A percentile compares a stretch with the other conserved stretches of the same genome.
Evolutionary conservation across 2,797 vertebrate species (phyloP).

Genomic region (Dermochelys coriacea): DNA sequence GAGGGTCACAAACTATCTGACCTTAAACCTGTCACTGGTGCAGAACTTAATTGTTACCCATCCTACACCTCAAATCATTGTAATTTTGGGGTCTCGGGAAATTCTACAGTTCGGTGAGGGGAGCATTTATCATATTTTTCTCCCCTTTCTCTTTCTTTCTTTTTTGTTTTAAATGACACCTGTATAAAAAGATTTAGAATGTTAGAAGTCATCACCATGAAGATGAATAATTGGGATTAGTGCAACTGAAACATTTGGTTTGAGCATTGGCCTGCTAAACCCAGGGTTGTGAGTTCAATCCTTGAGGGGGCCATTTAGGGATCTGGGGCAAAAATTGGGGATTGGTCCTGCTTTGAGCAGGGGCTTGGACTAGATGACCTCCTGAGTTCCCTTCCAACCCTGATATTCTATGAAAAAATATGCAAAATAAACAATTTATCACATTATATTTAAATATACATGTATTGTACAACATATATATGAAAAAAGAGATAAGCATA

Average conservation of each 20-base stretch:
- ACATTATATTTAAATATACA: neutral
- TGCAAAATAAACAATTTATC: slow-evolving; percentile 38
- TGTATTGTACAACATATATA: neutral
- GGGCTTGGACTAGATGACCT: too few species aligned
- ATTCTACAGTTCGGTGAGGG: neutral
- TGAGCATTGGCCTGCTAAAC: too few species aligned
- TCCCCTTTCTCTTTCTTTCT: neutral
- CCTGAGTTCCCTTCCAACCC: too few species aligned
- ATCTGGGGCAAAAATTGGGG: too few species aligned
- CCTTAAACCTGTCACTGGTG: neutral
- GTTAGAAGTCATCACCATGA: slow-evolving; percentile 16
- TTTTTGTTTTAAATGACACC: slow-evolving; percentile 2
- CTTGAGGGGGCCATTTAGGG: too few species aligned
- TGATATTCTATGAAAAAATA: neutral
- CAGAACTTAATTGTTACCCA: neutral
- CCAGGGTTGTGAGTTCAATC: too few species aligned
- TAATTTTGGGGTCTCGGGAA: neutral
- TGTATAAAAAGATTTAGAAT: slow-evolving; percentile 9
- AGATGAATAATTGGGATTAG: slow-evolving; percentile 42
- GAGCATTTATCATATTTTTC: neutral
- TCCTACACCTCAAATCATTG: neutral
- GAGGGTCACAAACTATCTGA: neutral
- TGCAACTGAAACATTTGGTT: slow-evolving; percentile 39
- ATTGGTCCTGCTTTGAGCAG: too few species aligned
- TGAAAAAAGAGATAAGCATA: neutral